Conservation (phyloP, 2,113 vertebrate species). For the Microcebus ravelobensis region DNA sequence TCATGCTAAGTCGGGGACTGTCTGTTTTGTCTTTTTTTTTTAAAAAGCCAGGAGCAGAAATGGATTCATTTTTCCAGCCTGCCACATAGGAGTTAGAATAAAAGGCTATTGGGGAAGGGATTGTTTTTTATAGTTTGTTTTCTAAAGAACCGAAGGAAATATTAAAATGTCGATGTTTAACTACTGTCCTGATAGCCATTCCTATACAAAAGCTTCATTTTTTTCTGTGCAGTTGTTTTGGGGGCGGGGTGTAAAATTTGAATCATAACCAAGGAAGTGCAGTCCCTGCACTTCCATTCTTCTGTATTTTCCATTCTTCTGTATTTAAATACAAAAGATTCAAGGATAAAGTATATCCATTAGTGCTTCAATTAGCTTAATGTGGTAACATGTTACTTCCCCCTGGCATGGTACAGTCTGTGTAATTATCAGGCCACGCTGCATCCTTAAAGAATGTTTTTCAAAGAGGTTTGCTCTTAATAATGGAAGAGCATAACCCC, state of each 20-base stretch:
- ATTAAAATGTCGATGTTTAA: accelerated
- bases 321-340: not conserved
- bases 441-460: not conserved
- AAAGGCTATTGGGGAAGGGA: not conserved
- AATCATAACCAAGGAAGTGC: not conserved
- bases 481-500: not conserved
- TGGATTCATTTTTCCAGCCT: not conserved
- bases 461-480: not conserved
- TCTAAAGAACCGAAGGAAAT: not conserved
- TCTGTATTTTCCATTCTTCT: not conserved
- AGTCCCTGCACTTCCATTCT: not conserved
- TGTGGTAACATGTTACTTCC: not conserved
- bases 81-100: not conserved
- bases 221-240: not conserved
- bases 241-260: not conserved
- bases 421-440: not conserved
- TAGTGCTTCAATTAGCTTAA: not conserved
- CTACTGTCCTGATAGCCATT: accelerated
- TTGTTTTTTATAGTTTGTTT: not conserved
- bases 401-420: accelerated
- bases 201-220: not conserved
- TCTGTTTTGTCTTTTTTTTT: not conserved
- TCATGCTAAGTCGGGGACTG: not conserved
- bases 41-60: conserved; percentile 17
- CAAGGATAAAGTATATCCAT: not conserved